Conservation (phyloP, 1,140 invertebrate genomes). For the Muscidifurax raptorellus region DNA sequence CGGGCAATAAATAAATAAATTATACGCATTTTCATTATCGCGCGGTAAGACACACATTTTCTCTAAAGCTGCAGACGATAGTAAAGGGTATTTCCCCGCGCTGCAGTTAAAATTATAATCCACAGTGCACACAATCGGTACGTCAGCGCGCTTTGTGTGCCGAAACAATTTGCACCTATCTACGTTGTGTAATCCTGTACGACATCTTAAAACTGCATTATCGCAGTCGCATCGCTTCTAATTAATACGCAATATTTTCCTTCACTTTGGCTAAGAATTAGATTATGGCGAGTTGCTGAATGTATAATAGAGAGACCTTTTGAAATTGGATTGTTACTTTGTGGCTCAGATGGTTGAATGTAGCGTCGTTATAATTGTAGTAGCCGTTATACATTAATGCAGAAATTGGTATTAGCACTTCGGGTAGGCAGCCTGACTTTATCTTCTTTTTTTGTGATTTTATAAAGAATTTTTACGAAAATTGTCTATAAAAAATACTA, state of each 20-base stretch:
- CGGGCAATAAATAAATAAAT: conserved; percentile 30
- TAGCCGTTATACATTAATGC: too few species aligned
- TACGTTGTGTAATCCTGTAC: background rate
- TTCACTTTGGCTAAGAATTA: background rate
- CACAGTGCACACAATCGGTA: background rate
- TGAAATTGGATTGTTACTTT: background rate
- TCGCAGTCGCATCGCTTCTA: background rate
- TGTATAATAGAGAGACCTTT: background rate
- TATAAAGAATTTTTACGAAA: background rate
- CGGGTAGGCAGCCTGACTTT: too few species aligned
- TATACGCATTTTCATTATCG: background rate
- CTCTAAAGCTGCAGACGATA: background rate
- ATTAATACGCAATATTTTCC: background rate
- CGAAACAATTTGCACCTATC: conserved; percentile 26
- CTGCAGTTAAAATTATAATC: conserved; percentile 7
- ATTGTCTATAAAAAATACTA: background rate
- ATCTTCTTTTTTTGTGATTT: too few species aligned
- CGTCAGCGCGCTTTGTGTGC: background rate
- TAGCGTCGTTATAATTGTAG: too few species aligned
- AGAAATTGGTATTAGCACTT: too few species aligned
- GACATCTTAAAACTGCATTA: background rate
- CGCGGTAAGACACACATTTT: background rate
- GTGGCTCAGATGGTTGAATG: too few species aligned
- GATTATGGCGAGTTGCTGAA: background rate
- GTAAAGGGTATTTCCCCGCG: conserved; percentile 9